phyloP scores from a whole-genome alignment of 2,113 vertebrate species.

The Cricetomys ansorgei region DNA sequence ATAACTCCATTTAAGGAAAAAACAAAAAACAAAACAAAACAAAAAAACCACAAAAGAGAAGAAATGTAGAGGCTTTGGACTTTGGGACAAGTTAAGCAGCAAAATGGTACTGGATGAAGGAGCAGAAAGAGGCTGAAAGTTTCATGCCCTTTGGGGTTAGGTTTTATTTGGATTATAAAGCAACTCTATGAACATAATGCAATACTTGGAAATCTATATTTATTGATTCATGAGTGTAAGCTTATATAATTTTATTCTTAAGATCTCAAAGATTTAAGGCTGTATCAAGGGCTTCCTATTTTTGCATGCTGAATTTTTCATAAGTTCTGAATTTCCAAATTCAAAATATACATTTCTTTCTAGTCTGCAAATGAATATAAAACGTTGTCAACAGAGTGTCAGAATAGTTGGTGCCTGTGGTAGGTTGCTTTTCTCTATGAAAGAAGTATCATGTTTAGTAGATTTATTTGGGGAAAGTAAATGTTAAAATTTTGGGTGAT shows the following conservation, averaged over 20 bases:
- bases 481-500: neutral
- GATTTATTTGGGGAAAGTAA: rapidly evolving
- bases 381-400: rapidly evolving
- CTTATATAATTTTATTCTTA: neutral
- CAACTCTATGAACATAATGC: neutral
- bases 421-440: neutral
- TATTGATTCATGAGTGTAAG: neutral
- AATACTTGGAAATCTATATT: neutral
- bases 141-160: neutral
- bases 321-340: neutral
- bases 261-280: neutral
- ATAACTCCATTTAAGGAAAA: neutral
- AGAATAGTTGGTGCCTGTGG: neutral
- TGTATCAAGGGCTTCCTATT: neutral
- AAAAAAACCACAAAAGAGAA: neutral
- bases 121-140: too few species aligned
- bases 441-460: neutral
- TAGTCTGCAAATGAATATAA: neutral
- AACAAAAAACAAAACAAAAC: neutral
- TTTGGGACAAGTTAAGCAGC: neutral
- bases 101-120: neutral
- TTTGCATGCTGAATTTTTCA: neutral
- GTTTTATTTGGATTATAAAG: neutral
- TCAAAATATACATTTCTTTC: neutral
- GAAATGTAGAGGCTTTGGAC: neutral